Percentiles rank a stretch among this genome's conserved stretches.
Conservation (phyloP, 2,113 vertebrate genomes). For the Percopsis transmontana region DNA sequence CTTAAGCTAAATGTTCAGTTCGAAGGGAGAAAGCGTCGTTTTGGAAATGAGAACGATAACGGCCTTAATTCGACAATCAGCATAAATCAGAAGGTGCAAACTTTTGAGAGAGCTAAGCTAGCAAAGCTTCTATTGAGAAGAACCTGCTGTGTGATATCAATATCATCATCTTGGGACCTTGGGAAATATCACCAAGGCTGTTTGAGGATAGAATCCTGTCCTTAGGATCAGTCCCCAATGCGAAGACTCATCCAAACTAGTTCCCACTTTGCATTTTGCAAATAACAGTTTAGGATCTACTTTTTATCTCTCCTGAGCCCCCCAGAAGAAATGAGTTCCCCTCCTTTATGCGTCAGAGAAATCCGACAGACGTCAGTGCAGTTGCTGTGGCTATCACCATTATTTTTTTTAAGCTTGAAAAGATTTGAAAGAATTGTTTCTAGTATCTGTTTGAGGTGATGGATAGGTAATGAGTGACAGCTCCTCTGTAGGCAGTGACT, state of each 20-base stretch:
- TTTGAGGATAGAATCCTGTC: neutral
- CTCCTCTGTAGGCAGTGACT: too few relatives aligned
- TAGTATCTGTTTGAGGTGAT: neutral
- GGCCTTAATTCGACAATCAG: too few relatives aligned
- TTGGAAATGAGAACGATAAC: too few relatives aligned
- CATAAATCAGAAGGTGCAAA: too few relatives aligned
- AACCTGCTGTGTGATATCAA: too few relatives aligned
- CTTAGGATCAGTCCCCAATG: conserved; percentile 9
- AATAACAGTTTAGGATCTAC: conserved; percentile 19
- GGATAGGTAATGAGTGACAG: too few relatives aligned
- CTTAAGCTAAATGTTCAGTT: too few relatives aligned
- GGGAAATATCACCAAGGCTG: too few relatives aligned
- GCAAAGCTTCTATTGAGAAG: too few relatives aligned
- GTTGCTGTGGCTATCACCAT: neutral
- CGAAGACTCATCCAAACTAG: conserved; percentile 13
- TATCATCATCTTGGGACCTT: too few relatives aligned
- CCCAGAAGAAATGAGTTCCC: conserved; percentile 23
- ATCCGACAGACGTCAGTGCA: neutral
- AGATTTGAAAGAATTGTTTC: neutral
- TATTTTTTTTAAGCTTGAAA: neutral
- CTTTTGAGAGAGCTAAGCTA: too few relatives aligned
- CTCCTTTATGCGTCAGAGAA: conserved; percentile 32
- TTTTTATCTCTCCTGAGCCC: conserved; percentile 4
- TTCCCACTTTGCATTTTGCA: conserved; percentile 1
- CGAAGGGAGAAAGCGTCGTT: too few relatives aligned